These are phyloP conservation scores for Liparis tanakae DNA, from an alignment of 2,797 vertebrate species.

Conservation along the genomic window DNA sequence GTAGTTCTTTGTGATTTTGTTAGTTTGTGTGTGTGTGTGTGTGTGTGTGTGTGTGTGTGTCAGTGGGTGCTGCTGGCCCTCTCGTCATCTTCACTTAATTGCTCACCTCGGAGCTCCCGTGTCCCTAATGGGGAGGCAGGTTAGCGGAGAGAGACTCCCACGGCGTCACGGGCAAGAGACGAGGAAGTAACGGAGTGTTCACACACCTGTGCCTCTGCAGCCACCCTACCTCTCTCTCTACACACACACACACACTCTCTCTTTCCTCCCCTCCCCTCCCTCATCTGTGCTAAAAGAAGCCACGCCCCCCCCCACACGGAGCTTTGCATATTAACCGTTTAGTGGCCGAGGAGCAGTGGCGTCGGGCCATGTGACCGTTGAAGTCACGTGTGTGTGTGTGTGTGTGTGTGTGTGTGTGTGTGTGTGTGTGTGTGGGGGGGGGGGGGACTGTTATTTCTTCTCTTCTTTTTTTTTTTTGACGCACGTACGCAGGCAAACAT, in stretches of 20 bases:
- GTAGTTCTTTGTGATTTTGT: too few species aligned
- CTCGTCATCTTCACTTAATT: conserved; percentile 46
- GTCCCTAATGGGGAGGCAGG: conserved; percentile 68
- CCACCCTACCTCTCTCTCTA: conserved; percentile 24
- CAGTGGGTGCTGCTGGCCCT: conserved; percentile 36
- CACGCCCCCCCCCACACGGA: conserved; percentile 74
- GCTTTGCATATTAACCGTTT: conserved; percentile 88
- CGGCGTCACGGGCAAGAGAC: conserved; percentile 55
- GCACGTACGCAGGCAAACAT: conserved; percentile 11
- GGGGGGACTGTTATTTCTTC: conserved; percentile 30
- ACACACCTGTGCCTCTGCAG: conserved; percentile 77
- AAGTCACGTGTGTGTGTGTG: conserved; percentile 37
- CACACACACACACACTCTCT: not conserved
- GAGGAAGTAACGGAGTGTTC: conserved; percentile 77
- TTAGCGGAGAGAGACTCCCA: conserved; percentile 51
- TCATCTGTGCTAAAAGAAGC: conserved; percentile 67
- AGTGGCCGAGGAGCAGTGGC: conserved; percentile 75
- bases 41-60: conserved; percentile 11
- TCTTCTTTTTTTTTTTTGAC: conserved; percentile 12
- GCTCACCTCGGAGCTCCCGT: conserved; percentile 54
- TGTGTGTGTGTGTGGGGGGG: conserved; percentile 25
- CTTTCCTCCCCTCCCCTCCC: conserved; percentile 57
- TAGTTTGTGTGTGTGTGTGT: too few species aligned
- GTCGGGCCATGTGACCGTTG: conserved; percentile 70
- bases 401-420: conserved; percentile 14